phyloP scores from a whole-genome alignment of 2,888 invertebrate species.

The Himalopsyche japonica region DNA sequence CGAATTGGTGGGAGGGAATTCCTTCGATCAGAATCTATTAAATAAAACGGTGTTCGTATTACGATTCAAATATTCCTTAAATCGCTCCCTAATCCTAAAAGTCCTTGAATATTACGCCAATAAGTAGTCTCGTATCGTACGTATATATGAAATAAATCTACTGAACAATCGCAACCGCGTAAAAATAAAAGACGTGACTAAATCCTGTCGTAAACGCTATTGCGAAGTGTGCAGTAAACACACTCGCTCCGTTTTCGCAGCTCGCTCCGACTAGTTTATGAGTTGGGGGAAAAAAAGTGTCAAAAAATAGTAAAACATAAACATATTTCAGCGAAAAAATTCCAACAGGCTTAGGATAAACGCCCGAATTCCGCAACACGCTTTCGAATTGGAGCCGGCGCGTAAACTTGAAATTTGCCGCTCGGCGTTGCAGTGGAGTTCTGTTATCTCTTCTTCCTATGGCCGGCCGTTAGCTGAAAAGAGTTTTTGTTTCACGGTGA shows the following conservation, averaged over 20 bases:
- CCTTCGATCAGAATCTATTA: too few species aligned
- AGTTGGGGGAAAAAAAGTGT: background rate
- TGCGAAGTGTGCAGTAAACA: background rate
- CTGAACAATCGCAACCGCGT: background rate
- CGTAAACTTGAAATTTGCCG: background rate
- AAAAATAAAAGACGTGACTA: background rate
- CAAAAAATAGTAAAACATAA: background rate
- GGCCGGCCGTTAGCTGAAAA: background rate
- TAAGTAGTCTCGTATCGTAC: too few species aligned
- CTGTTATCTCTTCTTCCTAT: background rate
- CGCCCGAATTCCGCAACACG: background rate
- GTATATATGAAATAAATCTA: background rate
- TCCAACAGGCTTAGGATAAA: background rate
- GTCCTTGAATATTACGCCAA: too few species aligned
- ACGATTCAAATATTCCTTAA: too few species aligned
- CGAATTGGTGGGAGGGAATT: too few species aligned
- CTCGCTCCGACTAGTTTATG: background rate
- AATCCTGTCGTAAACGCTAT: background rate
- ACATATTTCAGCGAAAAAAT: background rate
- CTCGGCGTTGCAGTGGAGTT: background rate
- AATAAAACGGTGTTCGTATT: too few species aligned
- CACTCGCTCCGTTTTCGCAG: background rate
- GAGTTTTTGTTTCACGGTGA: background rate
- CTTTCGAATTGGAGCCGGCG: background rate
- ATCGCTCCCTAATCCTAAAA: too few species aligned